Evolutionary conservation across 2,797 vertebrate genomes (phyloP), one percentile per base, ranked within the genome.

Genomic region (Micrastur ruficollis): DNA sequence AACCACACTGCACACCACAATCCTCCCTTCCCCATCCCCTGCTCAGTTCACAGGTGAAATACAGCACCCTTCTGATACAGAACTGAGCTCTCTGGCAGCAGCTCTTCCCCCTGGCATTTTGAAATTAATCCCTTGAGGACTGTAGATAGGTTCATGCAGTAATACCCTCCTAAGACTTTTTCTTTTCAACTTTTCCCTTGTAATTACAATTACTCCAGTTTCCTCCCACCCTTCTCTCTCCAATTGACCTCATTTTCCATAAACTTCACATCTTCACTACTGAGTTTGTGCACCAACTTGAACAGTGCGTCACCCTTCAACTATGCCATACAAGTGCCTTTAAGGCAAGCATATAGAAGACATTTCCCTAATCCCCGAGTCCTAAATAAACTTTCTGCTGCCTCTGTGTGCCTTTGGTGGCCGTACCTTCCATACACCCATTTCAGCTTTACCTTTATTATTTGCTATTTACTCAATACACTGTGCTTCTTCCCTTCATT

Each of bases 1-100:
- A 81, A 8, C 6, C 32, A 25, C 0, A 0, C 16, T 8, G 32
- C 26, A 55, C 5, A 23, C 32, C 53, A 32, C 11, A 32, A 34
- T 36, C 25, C 14, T 26, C 29, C 55, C 65, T 42, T 52, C 53
- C 50, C 31, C 47, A 23, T 42, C 21, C 36, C 12, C 27, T 32
- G 40, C 47, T 25, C 42, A 25, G 32, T 27, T 63, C 49, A 18
- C 70, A 58, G 16, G 34, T 44, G 59, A 73, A 76, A 72, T 14
- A 18, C 67, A 70, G 80, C 56, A 22, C n/a, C 31, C 19, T 38
- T 40, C 55, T 9, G 9, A 81, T 5, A 65, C 12, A 47, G 61
- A 78, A 25, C n/a, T 11, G 32, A 73, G 40, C 40, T 73, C 32
- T 73, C 59, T 56, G 34, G 26, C 29, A 81, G 53, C 23, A 63